Evolutionary conservation across 2,113 vertebrate species (phyloP).

Genomic region (Alethe castanea): DNA sequence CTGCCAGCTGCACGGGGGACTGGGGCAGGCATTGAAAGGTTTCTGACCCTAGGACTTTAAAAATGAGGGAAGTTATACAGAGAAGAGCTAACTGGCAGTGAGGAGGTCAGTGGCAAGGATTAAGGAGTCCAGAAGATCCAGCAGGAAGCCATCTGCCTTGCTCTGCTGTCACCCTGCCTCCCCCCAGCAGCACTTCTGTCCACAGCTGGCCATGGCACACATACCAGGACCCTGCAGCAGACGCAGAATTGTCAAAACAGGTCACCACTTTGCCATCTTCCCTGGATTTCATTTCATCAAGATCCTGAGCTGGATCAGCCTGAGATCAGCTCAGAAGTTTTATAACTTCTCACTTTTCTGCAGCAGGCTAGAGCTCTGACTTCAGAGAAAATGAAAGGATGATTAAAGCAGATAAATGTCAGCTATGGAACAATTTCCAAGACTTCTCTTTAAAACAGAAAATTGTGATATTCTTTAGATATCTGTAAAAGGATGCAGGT

Average conservation of each 20-base stretch:
- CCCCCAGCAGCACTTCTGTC: background rate
- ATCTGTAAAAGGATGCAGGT: background rate
- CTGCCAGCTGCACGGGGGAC: background rate
- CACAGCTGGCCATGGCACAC: background rate
- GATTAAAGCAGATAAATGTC: background rate
- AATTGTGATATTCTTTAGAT: background rate
- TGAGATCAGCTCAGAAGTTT: background rate
- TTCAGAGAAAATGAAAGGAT: background rate
- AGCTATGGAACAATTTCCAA: background rate
- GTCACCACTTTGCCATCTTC: background rate
- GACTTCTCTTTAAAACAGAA: background rate
- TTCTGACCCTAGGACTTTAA: background rate
- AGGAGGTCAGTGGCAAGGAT: background rate
- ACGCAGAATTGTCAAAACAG: background rate
- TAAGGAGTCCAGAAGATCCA: background rate
- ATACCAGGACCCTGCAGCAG: background rate
- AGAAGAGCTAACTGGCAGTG: background rate
- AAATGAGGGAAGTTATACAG: accelerated
- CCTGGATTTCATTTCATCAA: background rate
- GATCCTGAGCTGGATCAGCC: too few species aligned
- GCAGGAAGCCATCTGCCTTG: background rate
- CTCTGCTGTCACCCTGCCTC: background rate
- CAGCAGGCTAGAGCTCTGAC: background rate
- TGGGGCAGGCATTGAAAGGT: background rate
- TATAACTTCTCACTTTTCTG: background rate